phyloP scores from a whole-genome alignment of 2,797 vertebrate genomes.

The Eupleurogrammus muticus region DNA sequence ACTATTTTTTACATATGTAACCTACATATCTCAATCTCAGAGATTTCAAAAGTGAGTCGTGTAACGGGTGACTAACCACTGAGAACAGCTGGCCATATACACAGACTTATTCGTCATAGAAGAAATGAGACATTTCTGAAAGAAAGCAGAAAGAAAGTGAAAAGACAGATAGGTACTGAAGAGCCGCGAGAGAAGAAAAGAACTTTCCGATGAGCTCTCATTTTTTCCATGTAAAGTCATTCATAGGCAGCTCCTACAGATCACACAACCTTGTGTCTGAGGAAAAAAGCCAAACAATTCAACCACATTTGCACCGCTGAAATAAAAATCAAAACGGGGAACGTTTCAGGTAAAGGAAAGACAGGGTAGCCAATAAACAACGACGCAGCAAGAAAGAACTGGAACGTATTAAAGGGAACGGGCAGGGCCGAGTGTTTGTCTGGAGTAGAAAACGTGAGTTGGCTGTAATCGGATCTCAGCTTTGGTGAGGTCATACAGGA shows the following conservation, averaged over 20 bases:
- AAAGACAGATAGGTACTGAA: slow-evolving; percentile 20
- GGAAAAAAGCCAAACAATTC: slow-evolving; percentile 24
- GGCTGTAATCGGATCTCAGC: slow-evolving; percentile 80
- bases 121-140: slow-evolving; percentile 21
- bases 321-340: slow-evolving; percentile 9
- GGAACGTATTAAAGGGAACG: slow-evolving; percentile 26
- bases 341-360: slow-evolving; percentile 17
- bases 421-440: slow-evolving; percentile 60
- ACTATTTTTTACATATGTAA: not conserved
- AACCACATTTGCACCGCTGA: slow-evolving; percentile 14
- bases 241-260: slow-evolving; percentile 52
- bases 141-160: slow-evolving; percentile 26
- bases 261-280: slow-evolving; percentile 47
- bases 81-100: not conserved
- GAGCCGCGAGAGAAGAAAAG: slow-evolving; percentile 50
- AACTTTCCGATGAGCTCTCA: slow-evolving; percentile 69
- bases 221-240: slow-evolving; percentile 79
- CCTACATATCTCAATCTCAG: not conserved
- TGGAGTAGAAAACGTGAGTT: slow-evolving; percentile 72
- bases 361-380: not conserved
- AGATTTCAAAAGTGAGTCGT: not conserved
- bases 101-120: not conserved
- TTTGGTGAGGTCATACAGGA: slow-evolving; percentile 78
- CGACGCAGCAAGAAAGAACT: slow-evolving; percentile 13
- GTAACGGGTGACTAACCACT: not conserved